A percentile compares a stretch with the other conserved stretches of the same genome.
Evolutionary conservation across 2,888 invertebrate genomes (phyloP).

Genomic region (Polydrusus tereticollis): DNA sequence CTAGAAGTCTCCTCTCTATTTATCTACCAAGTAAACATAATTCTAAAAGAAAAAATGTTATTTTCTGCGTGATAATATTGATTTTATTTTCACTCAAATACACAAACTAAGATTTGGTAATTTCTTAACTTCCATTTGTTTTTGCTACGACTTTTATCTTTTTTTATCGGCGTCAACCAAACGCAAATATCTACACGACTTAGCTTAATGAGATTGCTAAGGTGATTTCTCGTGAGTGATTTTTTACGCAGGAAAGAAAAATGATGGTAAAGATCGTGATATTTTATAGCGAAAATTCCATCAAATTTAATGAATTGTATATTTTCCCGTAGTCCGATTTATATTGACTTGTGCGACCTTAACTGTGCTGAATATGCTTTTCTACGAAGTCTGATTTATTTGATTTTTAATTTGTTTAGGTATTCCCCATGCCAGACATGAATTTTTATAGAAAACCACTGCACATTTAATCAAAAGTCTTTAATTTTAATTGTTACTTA

Average conservation of each 20-base stretch:
- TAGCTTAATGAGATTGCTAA: neutral
- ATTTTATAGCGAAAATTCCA: too few species aligned
- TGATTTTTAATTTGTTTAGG: too few species aligned
- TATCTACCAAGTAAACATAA: conserved; percentile 14
- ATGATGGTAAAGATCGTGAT: too few species aligned
- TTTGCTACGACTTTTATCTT: neutral
- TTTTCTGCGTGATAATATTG: neutral
- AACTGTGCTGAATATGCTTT: too few species aligned
- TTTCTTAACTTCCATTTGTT: neutral
- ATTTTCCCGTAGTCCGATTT: too few species aligned
- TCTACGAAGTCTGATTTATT: too few species aligned
- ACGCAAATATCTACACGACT: neutral
- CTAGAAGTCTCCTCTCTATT: conserved; percentile 6
- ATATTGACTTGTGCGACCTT: too few species aligned
- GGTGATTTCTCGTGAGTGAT: neutral
- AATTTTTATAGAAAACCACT: too few species aligned
- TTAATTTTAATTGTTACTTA: too few species aligned
- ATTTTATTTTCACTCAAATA: conserved; percentile 20
- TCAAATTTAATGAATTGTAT: too few species aligned
- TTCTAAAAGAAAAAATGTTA: conserved; percentile 16
- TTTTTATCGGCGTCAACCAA: neutral
- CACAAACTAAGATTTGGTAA: conserved; percentile 3
- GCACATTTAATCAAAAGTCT: too few species aligned
- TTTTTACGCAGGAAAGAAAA: neutral
- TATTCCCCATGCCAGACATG: too few species aligned